Base-by-base conservation (phyloP, 2,113 vertebrate genomes). In the Boleophthalmus pectinirostris region DNA sequence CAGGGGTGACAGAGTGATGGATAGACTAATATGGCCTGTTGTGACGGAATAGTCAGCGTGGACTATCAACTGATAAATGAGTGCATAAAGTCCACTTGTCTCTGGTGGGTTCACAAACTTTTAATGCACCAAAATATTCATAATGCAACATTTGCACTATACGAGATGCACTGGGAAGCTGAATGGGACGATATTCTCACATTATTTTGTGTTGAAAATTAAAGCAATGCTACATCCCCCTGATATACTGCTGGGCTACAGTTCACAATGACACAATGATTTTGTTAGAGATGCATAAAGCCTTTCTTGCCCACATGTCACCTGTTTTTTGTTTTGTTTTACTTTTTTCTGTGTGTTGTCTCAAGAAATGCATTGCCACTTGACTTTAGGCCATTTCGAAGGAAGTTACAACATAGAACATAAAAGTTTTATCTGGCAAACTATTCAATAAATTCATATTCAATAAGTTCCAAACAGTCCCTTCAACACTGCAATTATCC, bases 1-100 rank as follows among this genome's bases (percentile, higher is more conserved):
- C 23, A 61, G 15, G 69, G 51, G 35, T 68, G 74, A 78, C 80
- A 72, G 72, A 2, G n/a, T 79, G 86, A 84, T 84, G 83, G 79
- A 80, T 76, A 0, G 75, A 76, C 70, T 80, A 29, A 70, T 77
- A 68, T 61, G 33, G 24, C 78, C 43, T 72, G 78, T 72, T 82
- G 56, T 80, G 78, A 72, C 70, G 54, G 67, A 15, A 6, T 33
- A 23, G 66, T 75, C 77, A 70, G 18, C 7, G 49, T 47, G 38
- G 73, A 71, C 56, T 53, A 33, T 71, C 49, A 72, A 25, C 74
- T 82, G 82, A 82, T 76, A 20, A 78, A 80, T 69, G 57, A 75
- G 67, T 16, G 70, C 51, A 21, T 16, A 49, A 6, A n/a, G 21
- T 56, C n/a, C 24, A 54, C 6, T 35, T 56, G 8, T 51, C 63